A percentile compares a stretch with the other conserved stretches of the same genome.
These are phyloP conservation scores for Cochlearius cochlearius DNA, from an alignment of 2,113 vertebrate genomes.

Conservation along the genomic window DNA sequence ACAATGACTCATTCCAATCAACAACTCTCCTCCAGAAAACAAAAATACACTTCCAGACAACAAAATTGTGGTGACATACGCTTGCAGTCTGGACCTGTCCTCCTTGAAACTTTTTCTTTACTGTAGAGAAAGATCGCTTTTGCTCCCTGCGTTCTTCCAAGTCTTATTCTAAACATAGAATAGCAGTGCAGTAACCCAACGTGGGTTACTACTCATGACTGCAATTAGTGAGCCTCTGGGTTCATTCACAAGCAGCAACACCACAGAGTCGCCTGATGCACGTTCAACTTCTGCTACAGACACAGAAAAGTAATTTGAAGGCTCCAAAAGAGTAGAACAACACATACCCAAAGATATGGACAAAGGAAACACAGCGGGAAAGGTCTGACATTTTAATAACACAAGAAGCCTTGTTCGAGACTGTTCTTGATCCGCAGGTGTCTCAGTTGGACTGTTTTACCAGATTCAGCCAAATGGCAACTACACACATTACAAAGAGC, in stretches of 20 bases:
- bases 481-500: background rate
- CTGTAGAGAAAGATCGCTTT: background rate
- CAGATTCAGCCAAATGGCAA: background rate
- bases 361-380: background rate
- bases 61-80: background rate
- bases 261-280: background rate
- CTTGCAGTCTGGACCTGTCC: background rate
- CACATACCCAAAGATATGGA: background rate
- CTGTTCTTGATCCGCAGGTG: background rate
- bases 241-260: background rate
- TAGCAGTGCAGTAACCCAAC: too few relatives aligned
- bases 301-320: background rate
- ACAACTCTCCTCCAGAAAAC: background rate
- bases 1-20: background rate
- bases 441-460: background rate
- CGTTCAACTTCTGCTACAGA: fast-evolving
- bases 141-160: background rate
- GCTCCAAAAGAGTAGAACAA: background rate
- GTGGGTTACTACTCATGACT: too few relatives aligned
- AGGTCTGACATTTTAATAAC: background rate
- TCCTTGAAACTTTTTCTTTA: background rate
- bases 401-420: background rate
- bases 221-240: background rate
- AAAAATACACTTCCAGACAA: background rate
- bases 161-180: background rate